Percentiles rank a stretch among this genome's conserved stretches.
Conservation (phyloP, 2,797 vertebrate genomes). For the Eospalax fontanierii region DNA sequence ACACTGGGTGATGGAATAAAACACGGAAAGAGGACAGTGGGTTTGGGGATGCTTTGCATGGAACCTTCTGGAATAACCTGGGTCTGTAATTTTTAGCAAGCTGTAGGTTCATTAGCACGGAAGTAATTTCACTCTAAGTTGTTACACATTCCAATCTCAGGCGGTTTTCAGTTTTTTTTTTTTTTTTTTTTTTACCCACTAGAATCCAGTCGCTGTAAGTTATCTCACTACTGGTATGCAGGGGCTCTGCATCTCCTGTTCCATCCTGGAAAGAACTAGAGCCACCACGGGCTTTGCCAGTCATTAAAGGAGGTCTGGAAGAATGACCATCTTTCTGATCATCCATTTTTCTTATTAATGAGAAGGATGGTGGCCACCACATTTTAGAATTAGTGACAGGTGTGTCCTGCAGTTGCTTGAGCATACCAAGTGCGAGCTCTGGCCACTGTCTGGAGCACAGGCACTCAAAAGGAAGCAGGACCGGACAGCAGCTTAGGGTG, state of each 20-base stretch:
- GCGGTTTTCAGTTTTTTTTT: background rate
- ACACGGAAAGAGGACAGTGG: background rate
- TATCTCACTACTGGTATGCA: background rate
- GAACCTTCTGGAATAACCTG: background rate
- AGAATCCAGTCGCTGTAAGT: background rate
- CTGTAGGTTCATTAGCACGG: background rate
- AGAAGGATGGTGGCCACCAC: background rate
- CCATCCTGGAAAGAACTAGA: background rate
- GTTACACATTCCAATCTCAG: background rate
- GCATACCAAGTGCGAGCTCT: too few relatives aligned
- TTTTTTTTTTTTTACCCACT: background rate
- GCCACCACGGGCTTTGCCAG: background rate
- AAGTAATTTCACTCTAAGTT: slow-evolving; percentile 13
- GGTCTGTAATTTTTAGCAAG: background rate
- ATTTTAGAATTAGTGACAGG: background rate
- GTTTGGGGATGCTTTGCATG: background rate
- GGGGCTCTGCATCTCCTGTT: background rate
- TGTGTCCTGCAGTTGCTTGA: too few relatives aligned
- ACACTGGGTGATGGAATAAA: fast-evolving
- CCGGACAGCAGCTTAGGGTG: too few relatives aligned
- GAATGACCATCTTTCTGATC: background rate
- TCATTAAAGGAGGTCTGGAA: background rate
- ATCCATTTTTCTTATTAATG: background rate
- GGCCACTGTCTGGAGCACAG: too few relatives aligned
- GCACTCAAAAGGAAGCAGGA: too few relatives aligned